Evolutionary conservation across 2,113 vertebrate genomes (phyloP).

Genomic region (Oryzias celebensis): DNA sequence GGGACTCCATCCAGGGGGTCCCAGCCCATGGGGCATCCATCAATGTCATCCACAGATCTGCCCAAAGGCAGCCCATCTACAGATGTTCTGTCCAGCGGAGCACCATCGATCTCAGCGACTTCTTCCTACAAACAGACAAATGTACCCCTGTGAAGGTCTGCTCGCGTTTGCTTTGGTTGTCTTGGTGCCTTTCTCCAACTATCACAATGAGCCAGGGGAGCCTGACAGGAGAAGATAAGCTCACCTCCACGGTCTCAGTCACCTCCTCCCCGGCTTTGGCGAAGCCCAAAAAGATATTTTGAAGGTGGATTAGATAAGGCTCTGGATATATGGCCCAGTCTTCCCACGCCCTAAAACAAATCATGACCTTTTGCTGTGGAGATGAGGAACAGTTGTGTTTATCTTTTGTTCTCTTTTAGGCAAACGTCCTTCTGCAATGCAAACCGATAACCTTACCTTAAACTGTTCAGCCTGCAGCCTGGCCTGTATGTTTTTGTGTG

Average conservation of each 20-base stretch:
- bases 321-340: slow-evolving; percentile 84
- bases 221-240: not conserved
- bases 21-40: slow-evolving; percentile 79
- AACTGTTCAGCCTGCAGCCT: slow-evolving; percentile 83
- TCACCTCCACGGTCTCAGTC: slow-evolving; percentile 63
- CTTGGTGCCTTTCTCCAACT: not conserved
- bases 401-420: not conserved
- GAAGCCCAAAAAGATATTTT: slow-evolving; percentile 81
- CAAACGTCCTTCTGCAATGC: not conserved
- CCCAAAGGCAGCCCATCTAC: slow-evolving; percentile 64
- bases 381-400: not conserved
- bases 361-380: slow-evolving; percentile 79
- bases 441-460: slow-evolving; percentile 67
- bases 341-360: slow-evolving; percentile 82
- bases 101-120: slow-evolving; percentile 64
- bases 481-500: slow-evolving; percentile 79
- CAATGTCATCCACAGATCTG: slow-evolving; percentile 71
- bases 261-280: slow-evolving; percentile 73
- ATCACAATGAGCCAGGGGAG: not conserved
- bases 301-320: slow-evolving; percentile 80
- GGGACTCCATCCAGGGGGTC: slow-evolving; percentile 78
- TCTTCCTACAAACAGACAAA: slow-evolving; percentile 34
- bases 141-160: not conserved
- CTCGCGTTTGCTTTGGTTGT: not conserved
- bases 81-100: slow-evolving; percentile 41